A percentile compares a stretch with the other conserved stretches of the same genome.
These are phyloP conservation scores for Vireo griseus DNA, from an alignment of 2,797 vertebrate species.

Conservation along the genomic window DNA sequence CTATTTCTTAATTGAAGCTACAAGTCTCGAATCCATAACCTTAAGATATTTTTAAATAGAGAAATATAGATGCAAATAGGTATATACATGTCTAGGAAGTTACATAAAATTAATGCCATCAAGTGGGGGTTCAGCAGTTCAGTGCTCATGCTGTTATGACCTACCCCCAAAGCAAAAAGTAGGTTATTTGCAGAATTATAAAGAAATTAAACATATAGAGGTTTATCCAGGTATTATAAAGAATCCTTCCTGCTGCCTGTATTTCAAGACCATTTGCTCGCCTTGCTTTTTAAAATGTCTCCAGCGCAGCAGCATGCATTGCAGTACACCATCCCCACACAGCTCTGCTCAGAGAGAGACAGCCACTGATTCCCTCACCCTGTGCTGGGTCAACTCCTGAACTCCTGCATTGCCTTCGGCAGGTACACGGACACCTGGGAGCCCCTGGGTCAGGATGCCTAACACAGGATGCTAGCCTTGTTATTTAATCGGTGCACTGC, in stretches of 20 bases:
- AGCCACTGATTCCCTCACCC: background rate
- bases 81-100: background rate
- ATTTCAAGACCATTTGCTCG: background rate
- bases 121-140: background rate
- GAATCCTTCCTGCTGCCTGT: background rate
- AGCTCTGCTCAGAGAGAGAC: background rate
- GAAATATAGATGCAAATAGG: background rate
- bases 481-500: background rate
- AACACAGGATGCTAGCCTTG: background rate
- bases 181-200: background rate
- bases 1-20: background rate
- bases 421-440: background rate
- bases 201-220: background rate
- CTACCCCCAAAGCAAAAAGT: background rate
- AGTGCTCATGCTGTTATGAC: background rate
- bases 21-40: background rate
- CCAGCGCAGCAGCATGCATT: background rate
- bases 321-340: background rate
- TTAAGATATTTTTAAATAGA: background rate
- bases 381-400: background rate
- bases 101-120: background rate
- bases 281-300: background rate
- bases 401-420: background rate
- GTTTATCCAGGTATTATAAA: background rate
- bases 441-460: background rate